Conservation (phyloP, 2,888 invertebrate genomes). For the Papilio demoleus region DNA sequence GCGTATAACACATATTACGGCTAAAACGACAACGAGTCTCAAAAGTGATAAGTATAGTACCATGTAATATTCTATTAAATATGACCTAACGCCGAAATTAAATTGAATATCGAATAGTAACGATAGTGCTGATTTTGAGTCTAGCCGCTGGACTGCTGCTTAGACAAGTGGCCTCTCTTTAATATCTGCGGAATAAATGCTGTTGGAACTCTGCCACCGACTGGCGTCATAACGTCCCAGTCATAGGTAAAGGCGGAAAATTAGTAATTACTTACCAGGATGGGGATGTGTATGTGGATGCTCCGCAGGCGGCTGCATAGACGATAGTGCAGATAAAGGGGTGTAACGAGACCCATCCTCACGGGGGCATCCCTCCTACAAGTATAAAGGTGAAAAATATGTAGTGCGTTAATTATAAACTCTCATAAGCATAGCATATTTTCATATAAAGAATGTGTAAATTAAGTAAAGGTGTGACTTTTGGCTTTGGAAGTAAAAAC, state of each 20-base stretch:
- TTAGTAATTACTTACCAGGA: constrained; percentile 71
- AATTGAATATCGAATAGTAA: constrained; percentile 65
- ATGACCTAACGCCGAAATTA: constrained; percentile 50
- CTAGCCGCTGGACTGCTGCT: constrained; percentile 56
- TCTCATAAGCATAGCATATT: too few species aligned
- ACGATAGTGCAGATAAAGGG: constrained; percentile 91
- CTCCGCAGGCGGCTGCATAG: constrained; percentile 91
- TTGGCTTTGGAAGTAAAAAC: too few species aligned
- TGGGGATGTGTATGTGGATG: constrained; percentile 80
- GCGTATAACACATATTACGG: too few species aligned
- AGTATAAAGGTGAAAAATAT: neutral
- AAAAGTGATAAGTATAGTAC: neutral
- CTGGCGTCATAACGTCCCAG: constrained; percentile 28
- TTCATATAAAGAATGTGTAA: too few species aligned
- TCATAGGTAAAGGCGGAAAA: neutral
- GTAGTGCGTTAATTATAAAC: constrained; percentile 35
- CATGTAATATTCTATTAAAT: constrained; percentile 21
- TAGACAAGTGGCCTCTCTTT: constrained; percentile 74
- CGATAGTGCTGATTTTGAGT: constrained; percentile 67
- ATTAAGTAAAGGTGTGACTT: too few species aligned
- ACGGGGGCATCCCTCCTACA: constrained; percentile 73
- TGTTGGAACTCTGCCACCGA: constrained; percentile 61
- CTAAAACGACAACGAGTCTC: too few species aligned
- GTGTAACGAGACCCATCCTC: constrained; percentile 86
- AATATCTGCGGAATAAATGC: constrained; percentile 61